Base-by-base conservation (phyloP, 2,888 invertebrate genomes). In the Gastrophysa polygoni region DNA sequence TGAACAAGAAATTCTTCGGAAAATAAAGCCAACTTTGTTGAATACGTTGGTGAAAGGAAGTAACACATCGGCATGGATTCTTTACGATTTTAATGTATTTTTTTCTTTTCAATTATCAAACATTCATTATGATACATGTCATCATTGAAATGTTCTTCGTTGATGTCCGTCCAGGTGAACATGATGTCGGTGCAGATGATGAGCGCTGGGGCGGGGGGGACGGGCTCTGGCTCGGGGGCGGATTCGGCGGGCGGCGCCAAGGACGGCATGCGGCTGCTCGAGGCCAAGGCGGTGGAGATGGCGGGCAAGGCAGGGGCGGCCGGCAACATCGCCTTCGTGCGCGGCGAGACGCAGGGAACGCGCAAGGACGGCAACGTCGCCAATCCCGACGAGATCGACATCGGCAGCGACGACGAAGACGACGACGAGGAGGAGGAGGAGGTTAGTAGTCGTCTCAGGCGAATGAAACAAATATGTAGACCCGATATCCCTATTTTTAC, bases 111-210 rank as follows among this genome's bases (percentile, higher is more conserved):
- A 24, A 5, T 5, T 24, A 24, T 5, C 24, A 24, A 3, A 24
- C 24, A 24, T 3, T 5, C 24, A 24, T 5, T 5, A 24, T 24
- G 7, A 5, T 24, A 3, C 24, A 5, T 24, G 4, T 24, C 24
- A 24, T 24, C 7, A 3, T 5, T 7, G 7, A 2, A 21, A 14
- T 52, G 34, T 44, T 43, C 34, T 34, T n/a, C n/a, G n/a, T n/a
- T n/a, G n/a, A n/a, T n/a, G n/a, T n/a, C n/a, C 57, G 61, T 68
- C 11, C 51, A 71, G 71, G 86, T 90, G n/a, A 98, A 98, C 80
- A 98, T 97, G 92, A 98, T 98, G 96, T 95, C 96, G 11, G 96
- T 97, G 0, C 98, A 98, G 82, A 96, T 98, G 92, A 84, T 97
- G 72, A 93, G 91, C 73, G 92, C 91, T 17, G 88, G 89, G 43